Evolutionary conservation across 2,797 vertebrate species (phyloP), one percentile per base, ranked within the genome.

Genomic region (Argentina silus): DNA sequence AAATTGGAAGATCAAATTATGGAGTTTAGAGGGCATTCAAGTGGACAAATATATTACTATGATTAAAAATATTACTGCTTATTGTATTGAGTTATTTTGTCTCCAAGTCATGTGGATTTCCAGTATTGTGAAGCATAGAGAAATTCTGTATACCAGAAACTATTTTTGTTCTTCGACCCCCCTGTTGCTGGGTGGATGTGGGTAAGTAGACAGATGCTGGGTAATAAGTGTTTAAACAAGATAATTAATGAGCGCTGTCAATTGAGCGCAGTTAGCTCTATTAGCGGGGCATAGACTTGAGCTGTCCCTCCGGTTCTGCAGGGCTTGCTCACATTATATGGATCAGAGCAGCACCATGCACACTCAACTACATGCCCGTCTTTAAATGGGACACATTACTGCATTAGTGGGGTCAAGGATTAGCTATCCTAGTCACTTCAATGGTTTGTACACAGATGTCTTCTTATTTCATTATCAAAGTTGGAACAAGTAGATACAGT

Each of bases 141-240:
- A 45, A 8, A 15, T 0, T 19, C 7, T 42, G 42, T 64, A 14
- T 19, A 21, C 42, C 11, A 14, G 45, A 9, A 59, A 69, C 59
- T 67, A 57, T 14, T 21, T 53, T 51, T 73, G 50, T 74, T 83
- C 71, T 12, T 48, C 53, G 66, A 17, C 74, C 77, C 80, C 79
- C 82, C 81, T 81, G 79, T 85, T 88, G 80, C 78, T 85, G 12
- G 19, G 61, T 56, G 75, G 68, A 63, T 82, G 65, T 67, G 47
- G 65, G 48, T 47, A 76, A 76, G 81, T 78, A 87, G 88, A 91
- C 92, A 93, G 89, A 87, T 90, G 91, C 88, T 87, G 70, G 45
- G 84, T 91, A 91, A 90, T 94, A 91, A 93, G 90, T 93, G 90
- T 88, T 92, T 92, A 92, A 93, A 93, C 90, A 87, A 90, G 85